Evolutionary conservation across 2,797 vertebrate genomes (phyloP).

Genomic region (Melanotaenia maccullochi): DNA sequence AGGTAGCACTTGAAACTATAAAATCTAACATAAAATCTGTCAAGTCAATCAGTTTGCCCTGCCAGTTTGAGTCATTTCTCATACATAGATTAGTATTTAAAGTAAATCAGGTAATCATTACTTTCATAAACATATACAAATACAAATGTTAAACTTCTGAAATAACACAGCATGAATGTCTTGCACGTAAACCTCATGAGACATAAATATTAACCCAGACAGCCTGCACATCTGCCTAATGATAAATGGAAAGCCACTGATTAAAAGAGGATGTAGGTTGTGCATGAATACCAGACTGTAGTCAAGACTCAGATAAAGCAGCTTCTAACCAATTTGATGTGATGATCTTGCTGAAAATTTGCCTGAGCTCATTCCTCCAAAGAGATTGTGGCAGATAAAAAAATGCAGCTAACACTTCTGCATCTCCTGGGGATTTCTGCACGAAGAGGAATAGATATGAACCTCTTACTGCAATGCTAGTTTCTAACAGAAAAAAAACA

Average conservation of each 20-base stretch:
- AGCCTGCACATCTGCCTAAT: not conserved
- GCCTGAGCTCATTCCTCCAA: slow-evolving; percentile 39
- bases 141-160: not conserved
- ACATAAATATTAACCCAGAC: not conserved
- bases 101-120: not conserved
- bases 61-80: slow-evolving; percentile 19
- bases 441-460: slow-evolving; percentile 10
- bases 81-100: not conserved
- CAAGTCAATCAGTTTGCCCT: slow-evolving; percentile 15
- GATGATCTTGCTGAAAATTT: slow-evolving; percentile 57
- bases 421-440: slow-evolving; percentile 34
- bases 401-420: slow-evolving; percentile 10
- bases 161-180: not conserved
- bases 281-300: not conserved
- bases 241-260: not conserved
- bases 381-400: slow-evolving; percentile 60
- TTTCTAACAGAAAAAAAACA: not conserved
- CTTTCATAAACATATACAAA: slow-evolving; percentile 3
- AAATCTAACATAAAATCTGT: slow-evolving; percentile 32
- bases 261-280: not conserved
- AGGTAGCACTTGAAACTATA: slow-evolving; percentile 22
- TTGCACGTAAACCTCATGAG: slow-evolving; percentile 1
- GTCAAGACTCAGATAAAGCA: slow-evolving; percentile 22
- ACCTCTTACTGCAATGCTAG: not conserved
- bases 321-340: slow-evolving; percentile 32